Base-by-base conservation (phyloP, 2,797 vertebrate genomes). In the Pseudochaenichthys georgianus region DNA sequence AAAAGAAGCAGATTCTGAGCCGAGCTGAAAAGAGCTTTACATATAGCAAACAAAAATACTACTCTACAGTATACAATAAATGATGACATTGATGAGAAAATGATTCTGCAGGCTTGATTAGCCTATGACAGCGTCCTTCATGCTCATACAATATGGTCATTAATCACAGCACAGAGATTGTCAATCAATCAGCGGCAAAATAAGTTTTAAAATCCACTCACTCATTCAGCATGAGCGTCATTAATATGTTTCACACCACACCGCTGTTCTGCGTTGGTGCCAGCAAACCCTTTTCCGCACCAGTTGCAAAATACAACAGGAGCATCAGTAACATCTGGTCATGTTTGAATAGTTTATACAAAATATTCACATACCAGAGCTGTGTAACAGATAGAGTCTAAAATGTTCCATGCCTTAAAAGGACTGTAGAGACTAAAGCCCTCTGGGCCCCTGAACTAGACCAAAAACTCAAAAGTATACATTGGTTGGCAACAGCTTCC, bases 11-110 rank as follows among this genome's bases (percentile, higher is more conserved):
- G 8, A 34, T 28, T 6, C 21, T 55, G 5, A 59, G 2, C 5
- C 3, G n/a, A 41, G 16, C 16, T 46, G 17, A 19, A 15, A 19
- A 17, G 45, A 9, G 23, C 46, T 41, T 51, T 1, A 53, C 6
- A 66, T 31, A 46, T 11, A 34, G 15, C 61, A 43, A 70, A 23
- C 31, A 43, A 9, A 41, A 34, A 42, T 28, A 13, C 28, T 72
- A 50, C 34, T 73, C 17, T 21, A 23, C 23, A 23, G 23, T 23
- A 13, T 23, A 9, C 67, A 70, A 73, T 78, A 62, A 62, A 64
- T 68, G 2, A 54, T 70, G 70, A 79, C 61, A 65, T 13, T 73
- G 71, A 85, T 76, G 63, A 74, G 63, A 72, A 82, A 64, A 48
- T 73, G 51, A 64, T 70, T 80, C 34, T 63, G 13, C 23, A 45